These are phyloP conservation scores for Theocolax elegans DNA, from an alignment of 1,140 invertebrate species.

Conservation along the genomic window DNA sequence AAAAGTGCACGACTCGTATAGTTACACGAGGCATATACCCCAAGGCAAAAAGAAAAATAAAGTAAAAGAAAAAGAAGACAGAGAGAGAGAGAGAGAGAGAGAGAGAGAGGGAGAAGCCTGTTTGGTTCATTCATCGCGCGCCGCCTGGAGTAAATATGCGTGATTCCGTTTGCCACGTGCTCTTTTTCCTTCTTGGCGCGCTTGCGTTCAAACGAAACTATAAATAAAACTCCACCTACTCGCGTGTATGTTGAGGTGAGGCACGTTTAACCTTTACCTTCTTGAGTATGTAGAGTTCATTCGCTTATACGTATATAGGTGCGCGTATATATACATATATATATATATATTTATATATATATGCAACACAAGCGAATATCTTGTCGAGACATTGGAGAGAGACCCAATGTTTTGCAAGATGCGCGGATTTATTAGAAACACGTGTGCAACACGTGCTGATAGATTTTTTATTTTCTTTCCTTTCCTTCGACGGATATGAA, in stretches of 20 bases:
- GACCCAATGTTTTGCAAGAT: not conserved
- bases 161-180: slow-evolving; percentile 33
- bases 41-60: not conserved
- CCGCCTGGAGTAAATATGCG: slow-evolving; percentile 34
- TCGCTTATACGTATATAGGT: too few relatives aligned
- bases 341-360: too few relatives aligned
- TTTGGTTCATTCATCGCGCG: slow-evolving; percentile 5
- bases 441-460: not conserved
- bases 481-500: not conserved
- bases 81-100: not conserved
- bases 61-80: not conserved
- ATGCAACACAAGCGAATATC: too few relatives aligned
- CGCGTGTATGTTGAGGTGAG: not conserved
- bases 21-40: too few relatives aligned
- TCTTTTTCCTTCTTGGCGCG: not conserved
- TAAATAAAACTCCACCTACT: slow-evolving; percentile 1
- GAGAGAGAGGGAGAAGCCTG: not conserved
- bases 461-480: not conserved
- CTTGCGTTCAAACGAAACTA: not conserved
- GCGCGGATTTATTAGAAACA: not conserved
- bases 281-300: too few relatives aligned
- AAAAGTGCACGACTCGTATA: too few relatives aligned
- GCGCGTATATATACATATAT: too few relatives aligned
- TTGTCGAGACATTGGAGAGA: not conserved
- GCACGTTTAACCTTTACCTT: not conserved